phyloP scores from a whole-genome alignment of 2,113 vertebrate genomes.

The Menura novaehollandiae region DNA sequence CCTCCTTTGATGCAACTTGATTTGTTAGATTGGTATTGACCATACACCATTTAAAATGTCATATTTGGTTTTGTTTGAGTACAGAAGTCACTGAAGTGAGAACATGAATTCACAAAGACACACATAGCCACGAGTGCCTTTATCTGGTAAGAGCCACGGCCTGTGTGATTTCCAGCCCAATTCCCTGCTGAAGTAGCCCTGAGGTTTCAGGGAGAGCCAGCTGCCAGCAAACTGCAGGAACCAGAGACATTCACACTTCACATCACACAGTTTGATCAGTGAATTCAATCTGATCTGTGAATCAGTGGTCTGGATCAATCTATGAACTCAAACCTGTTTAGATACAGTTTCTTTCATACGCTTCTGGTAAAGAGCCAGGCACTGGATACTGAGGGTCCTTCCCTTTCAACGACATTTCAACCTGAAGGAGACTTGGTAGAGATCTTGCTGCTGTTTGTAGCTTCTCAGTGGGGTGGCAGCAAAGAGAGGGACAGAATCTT shows the following conservation, averaged over 20 bases:
- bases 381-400: not conserved
- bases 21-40: too few species aligned
- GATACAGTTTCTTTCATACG: not conserved
- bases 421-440: not conserved
- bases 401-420: not conserved
- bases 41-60: not conserved
- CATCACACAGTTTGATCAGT: not conserved
- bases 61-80: not conserved
- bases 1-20: not conserved
- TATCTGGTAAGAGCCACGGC: not conserved
- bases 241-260: not conserved
- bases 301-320: not conserved
- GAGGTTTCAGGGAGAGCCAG: not conserved
- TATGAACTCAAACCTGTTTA: not conserved
- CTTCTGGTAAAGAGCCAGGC: not conserved
- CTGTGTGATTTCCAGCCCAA: not conserved
- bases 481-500: not conserved
- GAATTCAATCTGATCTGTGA: not conserved
- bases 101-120: not conserved
- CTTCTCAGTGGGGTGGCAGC: not conserved
- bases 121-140: accelerated
- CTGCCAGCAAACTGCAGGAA: not conserved
- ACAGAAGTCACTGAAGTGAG: not conserved
- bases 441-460: not conserved
- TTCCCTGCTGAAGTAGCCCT: not conserved